Evolutionary conservation across 2,113 vertebrate genomes (phyloP), one percentile per base, ranked within the genome.

Genomic region (Cyprinodon variegatus): DNA sequence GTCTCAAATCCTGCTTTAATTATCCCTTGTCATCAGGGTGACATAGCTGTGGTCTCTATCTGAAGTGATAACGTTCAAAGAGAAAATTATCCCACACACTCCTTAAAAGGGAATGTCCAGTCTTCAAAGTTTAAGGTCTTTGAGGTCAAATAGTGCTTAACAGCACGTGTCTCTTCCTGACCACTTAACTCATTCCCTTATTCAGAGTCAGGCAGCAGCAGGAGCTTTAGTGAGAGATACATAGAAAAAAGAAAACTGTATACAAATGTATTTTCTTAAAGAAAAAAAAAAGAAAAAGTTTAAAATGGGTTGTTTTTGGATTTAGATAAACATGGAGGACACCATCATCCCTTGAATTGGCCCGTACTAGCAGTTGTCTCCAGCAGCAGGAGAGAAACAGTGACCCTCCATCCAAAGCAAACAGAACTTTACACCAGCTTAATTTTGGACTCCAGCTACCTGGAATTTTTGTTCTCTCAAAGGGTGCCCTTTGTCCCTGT

Each of bases 321-420:
- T 59, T 37, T 62, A 69, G 38, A 15, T 78, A 9, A 15, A 71
- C 76, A 61, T 77, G 66, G 82, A 82, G 73, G 39, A 0, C 1
- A 53, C 65, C 66, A 41, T 77, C 74, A n/a, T 48, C 45, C 70
- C 40, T 17, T 68, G 63, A 83, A 67, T 17, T n/a, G 22, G 8
- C 69, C 17, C 68, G 66, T 74, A 20, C 65, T 60, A 11, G 78
- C 74, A 72, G 3, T 11, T 11, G 39, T 78, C 79, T 79, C 37
- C 72, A 70, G 76, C 3, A 38, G 74, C 38, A n/a, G 57, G 29
- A 12, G 65, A 4, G 63, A 20, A 74, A 74, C 61, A 68, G 63
- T 84, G 85, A 88, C 91, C 91, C 80, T 43, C 71, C 84, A 91
- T 85, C 89, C 89, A 93, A 92, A 80, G 69, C 68, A 90, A 94